Base-by-base conservation (phyloP, 2,888 invertebrate species). In the Priapulus caudatus region DNA sequence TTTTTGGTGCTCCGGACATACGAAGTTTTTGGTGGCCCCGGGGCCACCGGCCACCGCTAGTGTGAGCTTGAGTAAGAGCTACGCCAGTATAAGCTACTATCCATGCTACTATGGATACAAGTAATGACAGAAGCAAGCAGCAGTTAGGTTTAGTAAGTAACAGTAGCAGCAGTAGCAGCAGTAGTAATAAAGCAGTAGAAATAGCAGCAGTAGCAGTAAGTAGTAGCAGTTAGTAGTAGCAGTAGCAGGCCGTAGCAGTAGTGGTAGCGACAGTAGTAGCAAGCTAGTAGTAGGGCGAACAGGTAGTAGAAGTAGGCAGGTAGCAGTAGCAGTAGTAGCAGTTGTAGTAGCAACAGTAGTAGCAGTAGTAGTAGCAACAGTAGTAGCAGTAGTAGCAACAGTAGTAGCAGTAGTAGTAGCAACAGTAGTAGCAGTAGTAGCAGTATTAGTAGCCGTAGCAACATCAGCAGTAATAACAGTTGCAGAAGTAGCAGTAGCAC, bases 91-190 rank as follows among this genome's bases (percentile, higher is more conserved):
- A n/a, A n/a, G n/a, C n/a, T n/a, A n/a, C n/a, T n/a, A n/a, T n/a
- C n/a, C n/a, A n/a, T n/a, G n/a, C n/a, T n/a, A n/a, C n/a, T n/a
- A n/a, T n/a, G n/a, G n/a, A n/a, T n/a, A n/a, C n/a, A n/a, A n/a
- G n/a, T n/a, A n/a, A n/a, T n/a, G n/a, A n/a, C n/a, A n/a, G n/a
- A n/a, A n/a, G n/a, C n/a, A n/a, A n/a, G n/a, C n/a, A n/a, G n/a
- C n/a, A n/a, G n/a, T n/a, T n/a, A n/a, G n/a, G n/a, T n/a, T n/a
- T n/a, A n/a, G n/a, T n/a, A n/a, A 33, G 33, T 33, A n/a, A n/a
- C 33, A n/a, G 33, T n/a, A n/a, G 33, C 33, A 33, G 33, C n/a
- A 33, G 33, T 33, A 33, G 33, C 33, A 33, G 33, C 33, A 33
- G 33, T n/a, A 33, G 33, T 33, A 33, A n/a, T 33, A 33, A 10